Evolutionary conservation across 23 tunicate genomes (phyloP), one percentile per base, ranked within the genome.

Genomic region (Styela clava): DNA sequence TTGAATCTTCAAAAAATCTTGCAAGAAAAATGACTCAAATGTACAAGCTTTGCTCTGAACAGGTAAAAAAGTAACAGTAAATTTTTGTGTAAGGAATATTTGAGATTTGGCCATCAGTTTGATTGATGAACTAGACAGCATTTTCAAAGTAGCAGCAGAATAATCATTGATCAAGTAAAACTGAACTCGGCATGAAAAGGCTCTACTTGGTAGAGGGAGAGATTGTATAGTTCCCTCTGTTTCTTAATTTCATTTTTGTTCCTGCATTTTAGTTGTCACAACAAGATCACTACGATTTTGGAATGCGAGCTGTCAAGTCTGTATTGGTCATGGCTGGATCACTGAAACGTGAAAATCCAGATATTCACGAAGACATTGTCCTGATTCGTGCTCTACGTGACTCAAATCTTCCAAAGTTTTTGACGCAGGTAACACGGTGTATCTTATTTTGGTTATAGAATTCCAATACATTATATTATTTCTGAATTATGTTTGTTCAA

Each of bases 11-110:
- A 3, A 91, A 87, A 65, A 88, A 88, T 76, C 78, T 96, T 28
- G 82, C 99, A n/a, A 88, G 84, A 68, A 96, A 96, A 85, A 96
- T 96, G 97, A 86, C 83, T 31, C 97, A 91, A 62, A 91, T 91
- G 94, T 96, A 96, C 97, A 96, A 96, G 84, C 87, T 96, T 0
- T 96, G 99, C 82, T 96, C 99, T 3, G 99, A 96, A 84, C 99
- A 95, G 86, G 97, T 92, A 36, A 16, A 2, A 62, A 31, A n/a
- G n/a, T n/a, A n/a, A n/a, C 20, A 61, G 26, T 74, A 9, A 21
- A 61, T 0, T 21, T 0, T 21, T 61, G 22, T 22, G n/a, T 61
- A 61, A 61, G n/a, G n/a, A n/a, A n/a, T n/a, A n/a, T n/a, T n/a
- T n/a, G n/a, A n/a, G n/a, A n/a, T n/a, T n/a, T n/a, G n/a, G n/a